Evolutionary conservation across 2,888 invertebrate species (phyloP), one percentile per base, ranked within the genome.

Genomic region (Mellilla xanthometata): DNA sequence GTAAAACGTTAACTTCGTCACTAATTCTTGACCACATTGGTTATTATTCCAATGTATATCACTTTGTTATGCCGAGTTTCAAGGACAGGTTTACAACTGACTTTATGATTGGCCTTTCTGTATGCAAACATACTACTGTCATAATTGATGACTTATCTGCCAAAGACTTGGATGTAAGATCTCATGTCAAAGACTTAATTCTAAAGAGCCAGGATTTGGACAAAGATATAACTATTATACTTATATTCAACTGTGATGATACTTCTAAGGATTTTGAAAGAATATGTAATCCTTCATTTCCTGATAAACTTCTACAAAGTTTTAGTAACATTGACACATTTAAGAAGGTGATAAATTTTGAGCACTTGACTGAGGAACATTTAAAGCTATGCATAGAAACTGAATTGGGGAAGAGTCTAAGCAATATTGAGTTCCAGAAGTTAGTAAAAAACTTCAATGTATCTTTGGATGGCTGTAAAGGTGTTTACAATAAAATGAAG

Each of bases 401-500:
- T 56, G 81, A 85, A 64, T 39, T 81, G 19, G 62, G 65, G 7
- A 34, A 54, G 49, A 54, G 24, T 46, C 24, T 79, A 2, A 56
- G 43, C 35, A 50, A 68, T 13, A 26, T 39, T n/a, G 60, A 72
- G 22, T 58, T 78, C 42, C 49, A 63, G 7, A 66, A 65, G 32
- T 52, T 89, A 19, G 46, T 77, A 26, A 80, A 74, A 55, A 73
- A 81, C 52, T 88, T 90, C 54, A 72, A 87, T 74, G 85, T 85
- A 1, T 56, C 70, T 2, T 40, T 67, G 29, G 84, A 89, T 70
- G 89, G 90, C 13, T 90, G 90, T 61, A 90, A 90, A 78, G 79
- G 86, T 54, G 88, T 90, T 19, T 66, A 85, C 51, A 74, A 70
- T 40, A 90, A 85, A 70, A 76, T 88, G 41, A 84, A 81, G 49